Evolutionary conservation across 2,888 invertebrate genomes (phyloP).

Genomic region (Ephialtes manifestator): DNA sequence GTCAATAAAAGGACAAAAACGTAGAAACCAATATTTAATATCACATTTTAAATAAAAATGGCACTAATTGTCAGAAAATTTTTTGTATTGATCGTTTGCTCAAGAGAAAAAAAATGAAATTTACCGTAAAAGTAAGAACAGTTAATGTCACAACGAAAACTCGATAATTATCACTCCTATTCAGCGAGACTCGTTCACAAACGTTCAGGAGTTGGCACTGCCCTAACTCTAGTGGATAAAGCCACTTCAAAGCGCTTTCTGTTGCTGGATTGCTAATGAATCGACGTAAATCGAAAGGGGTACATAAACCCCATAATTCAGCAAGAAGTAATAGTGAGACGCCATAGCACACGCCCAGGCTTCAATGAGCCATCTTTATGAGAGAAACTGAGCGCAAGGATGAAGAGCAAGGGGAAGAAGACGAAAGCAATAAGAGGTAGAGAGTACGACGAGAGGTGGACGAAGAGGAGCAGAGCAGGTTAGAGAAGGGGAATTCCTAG

Average conservation of each 20-base stretch:
- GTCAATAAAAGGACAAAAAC: too few relatives aligned
- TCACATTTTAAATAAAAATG: not conserved
- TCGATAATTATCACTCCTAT: not conserved
- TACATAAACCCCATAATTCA: slow-evolving; percentile 55
- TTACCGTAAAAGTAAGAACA: not conserved
- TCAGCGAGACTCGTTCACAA: not conserved
- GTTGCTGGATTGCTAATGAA: slow-evolving; percentile 47
- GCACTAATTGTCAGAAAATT: too few relatives aligned
- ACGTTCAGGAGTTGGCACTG: not conserved
- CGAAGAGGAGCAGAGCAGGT: slow-evolving; percentile 65
- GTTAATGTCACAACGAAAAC: not conserved
- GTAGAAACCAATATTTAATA: too few relatives aligned
- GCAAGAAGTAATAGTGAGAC: slow-evolving; percentile 43
- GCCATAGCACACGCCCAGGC: slow-evolving; percentile 59
- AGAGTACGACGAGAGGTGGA: slow-evolving; percentile 56
- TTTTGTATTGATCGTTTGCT: not conserved
- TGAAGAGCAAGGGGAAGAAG: slow-evolving; percentile 35
- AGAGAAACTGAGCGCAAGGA: slow-evolving; percentile 45
- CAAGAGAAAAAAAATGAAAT: not conserved
- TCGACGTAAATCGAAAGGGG: slow-evolving; percentile 50
- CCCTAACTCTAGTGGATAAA: not conserved
- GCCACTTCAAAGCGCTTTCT: not conserved
- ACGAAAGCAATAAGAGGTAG: slow-evolving; percentile 49
- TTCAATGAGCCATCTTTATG: slow-evolving; percentile 64
- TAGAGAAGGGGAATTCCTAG: slow-evolving; percentile 76